Evolutionary conservation across 2,797 vertebrate genomes (phyloP).

Genomic region (Anomalospiza imberbis): DNA sequence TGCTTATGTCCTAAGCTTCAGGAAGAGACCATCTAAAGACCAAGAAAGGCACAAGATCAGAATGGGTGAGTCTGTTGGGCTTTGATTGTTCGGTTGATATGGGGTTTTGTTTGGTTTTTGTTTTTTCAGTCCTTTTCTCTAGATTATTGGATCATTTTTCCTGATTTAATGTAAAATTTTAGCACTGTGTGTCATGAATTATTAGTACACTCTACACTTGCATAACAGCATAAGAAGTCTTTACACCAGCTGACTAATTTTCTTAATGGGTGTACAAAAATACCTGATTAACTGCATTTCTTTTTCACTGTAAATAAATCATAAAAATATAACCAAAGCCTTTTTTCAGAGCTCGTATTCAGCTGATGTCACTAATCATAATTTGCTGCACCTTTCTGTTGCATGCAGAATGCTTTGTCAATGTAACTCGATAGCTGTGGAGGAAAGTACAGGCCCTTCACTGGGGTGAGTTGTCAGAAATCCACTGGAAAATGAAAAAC

Average conservation of each 20-base stretch:
- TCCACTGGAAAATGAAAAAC: not conserved
- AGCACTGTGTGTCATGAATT: not conserved
- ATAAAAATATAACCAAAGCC: not conserved
- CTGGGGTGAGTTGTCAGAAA: not conserved
- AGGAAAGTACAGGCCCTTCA: not conserved
- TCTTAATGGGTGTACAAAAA: not conserved
- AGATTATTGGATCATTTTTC: not conserved
- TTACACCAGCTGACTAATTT: not conserved
- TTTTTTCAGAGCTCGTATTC: not conserved
- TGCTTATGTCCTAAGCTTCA: not conserved
- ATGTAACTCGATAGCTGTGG: not conserved
- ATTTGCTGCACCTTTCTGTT: not conserved
- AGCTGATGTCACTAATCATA: not conserved
- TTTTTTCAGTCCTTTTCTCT: not conserved
- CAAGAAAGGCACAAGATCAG: not conserved
- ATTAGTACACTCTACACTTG: not conserved
- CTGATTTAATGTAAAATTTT: not conserved
- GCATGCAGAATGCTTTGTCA: not conserved
- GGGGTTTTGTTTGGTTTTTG: fast-evolving
- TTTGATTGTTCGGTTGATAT: not conserved
- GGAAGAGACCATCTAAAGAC: not conserved
- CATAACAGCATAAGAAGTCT: not conserved
- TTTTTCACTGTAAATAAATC: not conserved
- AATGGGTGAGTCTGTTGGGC: not conserved
- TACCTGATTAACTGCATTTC: not conserved